These are phyloP conservation scores for Gallinago nigripennis DNA, from an alignment of 2,797 vertebrate genomes.

Conservation along the genomic window DNA sequence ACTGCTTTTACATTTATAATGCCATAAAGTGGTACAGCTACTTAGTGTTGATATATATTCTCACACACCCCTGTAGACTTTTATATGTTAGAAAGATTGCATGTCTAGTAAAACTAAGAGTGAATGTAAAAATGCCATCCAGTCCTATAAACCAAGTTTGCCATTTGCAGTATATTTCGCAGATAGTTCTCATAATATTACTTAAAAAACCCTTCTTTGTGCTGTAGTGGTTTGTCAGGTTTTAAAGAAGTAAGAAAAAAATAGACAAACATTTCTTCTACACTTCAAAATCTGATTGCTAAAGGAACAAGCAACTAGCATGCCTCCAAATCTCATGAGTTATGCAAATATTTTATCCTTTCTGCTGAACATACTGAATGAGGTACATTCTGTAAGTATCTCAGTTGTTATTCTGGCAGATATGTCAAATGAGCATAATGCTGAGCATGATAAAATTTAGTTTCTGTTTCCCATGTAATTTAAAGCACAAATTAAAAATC, in stretches of 20 bases:
- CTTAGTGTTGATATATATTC: conserved; percentile 34
- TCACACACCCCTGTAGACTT: neutral
- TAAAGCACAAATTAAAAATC: neutral
- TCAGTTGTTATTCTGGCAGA: neutral
- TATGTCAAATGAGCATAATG: neutral
- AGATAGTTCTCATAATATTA: neutral
- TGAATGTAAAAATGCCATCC: conserved; percentile 18
- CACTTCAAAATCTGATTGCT: neutral
- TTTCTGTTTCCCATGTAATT: neutral
- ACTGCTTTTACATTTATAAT: conserved; percentile 27
- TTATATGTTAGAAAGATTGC: conserved; percentile 7
- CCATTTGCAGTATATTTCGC: neutral
- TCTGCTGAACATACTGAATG: neutral
- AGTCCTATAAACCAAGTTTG: neutral
- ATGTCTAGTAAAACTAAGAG: conserved; percentile 24
- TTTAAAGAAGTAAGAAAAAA: neutral
- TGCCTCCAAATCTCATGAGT: neutral
- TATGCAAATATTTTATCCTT: neutral
- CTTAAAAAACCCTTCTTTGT: neutral
- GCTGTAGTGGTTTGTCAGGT: neutral
- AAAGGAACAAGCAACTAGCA: neutral
- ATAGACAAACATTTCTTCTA: neutral
- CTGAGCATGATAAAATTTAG: neutral
- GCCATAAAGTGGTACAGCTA: conserved; percentile 16
- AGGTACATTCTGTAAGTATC: neutral